Conservation (phyloP, 1,140 invertebrate genomes). For the Drosophila orena region DNA sequence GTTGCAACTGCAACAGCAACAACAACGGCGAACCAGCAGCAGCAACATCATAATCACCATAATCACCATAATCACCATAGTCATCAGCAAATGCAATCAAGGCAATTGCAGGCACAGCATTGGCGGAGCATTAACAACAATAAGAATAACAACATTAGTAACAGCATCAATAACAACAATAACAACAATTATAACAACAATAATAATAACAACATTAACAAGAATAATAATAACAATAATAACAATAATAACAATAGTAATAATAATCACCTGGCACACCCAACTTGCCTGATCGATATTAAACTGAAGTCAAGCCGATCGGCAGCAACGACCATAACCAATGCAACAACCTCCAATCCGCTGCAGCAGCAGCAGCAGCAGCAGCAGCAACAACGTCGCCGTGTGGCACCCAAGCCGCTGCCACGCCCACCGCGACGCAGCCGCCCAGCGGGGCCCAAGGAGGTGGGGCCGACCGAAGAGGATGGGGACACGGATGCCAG, state of each 20-base stretch:
- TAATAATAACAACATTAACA: constrained; percentile 12
- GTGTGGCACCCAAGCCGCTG: constrained; percentile 46
- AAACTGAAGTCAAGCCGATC: constrained; percentile 43
- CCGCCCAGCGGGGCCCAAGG: constrained; percentile 19
- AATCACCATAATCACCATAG: constrained; percentile 24
- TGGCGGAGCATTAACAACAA: constrained; percentile 43
- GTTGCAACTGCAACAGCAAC: constrained; percentile 25
- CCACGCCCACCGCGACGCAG: constrained; percentile 55
- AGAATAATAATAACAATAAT: constrained; percentile 9
- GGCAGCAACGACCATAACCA: constrained; percentile 28
- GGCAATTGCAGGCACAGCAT: constrained; percentile 49
- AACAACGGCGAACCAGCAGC: constrained; percentile 14
- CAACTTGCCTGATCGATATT: constrained; percentile 53
- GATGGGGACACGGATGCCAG: constrained; percentile 66
- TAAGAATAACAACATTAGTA: constrained; percentile 27
- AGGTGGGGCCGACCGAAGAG: constrained; percentile 10
- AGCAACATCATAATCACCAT: constrained; percentile 15
- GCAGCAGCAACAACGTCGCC: constrained; percentile 53
- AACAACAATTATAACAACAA: constrained; percentile 18
- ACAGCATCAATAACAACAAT: constrained; percentile 9
- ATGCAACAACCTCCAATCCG: constrained; percentile 14
- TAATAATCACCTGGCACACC: constrained; percentile 37
- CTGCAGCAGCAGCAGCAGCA: constrained; percentile 46
- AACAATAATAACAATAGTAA: too few species aligned
- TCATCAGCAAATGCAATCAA: constrained; percentile 29